Evolutionary conservation across 2,888 invertebrate species (phyloP).

Genomic region (Pomacea canaliculata): DNA sequence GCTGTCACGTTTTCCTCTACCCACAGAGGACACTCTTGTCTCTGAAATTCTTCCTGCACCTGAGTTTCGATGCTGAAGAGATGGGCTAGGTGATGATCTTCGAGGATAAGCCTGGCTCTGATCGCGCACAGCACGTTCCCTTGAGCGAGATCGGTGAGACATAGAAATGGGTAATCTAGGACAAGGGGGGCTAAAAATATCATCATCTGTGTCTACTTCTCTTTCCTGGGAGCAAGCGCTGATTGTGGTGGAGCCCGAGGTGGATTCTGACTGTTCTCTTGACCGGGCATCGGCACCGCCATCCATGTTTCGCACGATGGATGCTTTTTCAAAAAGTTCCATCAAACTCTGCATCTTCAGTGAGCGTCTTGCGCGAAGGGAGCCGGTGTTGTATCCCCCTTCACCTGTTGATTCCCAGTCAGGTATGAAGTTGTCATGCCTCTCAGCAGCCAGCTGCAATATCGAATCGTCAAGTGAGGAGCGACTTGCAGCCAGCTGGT

Average conservation of each 20-base stretch:
- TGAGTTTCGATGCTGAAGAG: not conserved
- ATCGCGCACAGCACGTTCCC: conserved; percentile 14
- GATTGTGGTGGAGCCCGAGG: conserved; percentile 27
- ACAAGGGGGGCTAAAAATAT: conserved; percentile 20
- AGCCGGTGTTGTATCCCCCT: conserved; percentile 47
- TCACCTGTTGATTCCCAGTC: conserved; percentile 36
- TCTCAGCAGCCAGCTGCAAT: conserved; percentile 51
- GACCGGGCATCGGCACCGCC: conserved; percentile 25
- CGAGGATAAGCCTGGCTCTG: conserved; percentile 18
- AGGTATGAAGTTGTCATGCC: conserved; percentile 42
- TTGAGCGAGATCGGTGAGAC: conserved; percentile 17
- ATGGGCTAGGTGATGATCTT: conserved; percentile 15
- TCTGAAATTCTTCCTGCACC: not conserved
- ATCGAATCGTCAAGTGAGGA: conserved; percentile 58
- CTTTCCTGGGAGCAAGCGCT: conserved; percentile 17
- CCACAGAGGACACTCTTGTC: conserved; percentile 8
- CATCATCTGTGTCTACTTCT: conserved; percentile 27
- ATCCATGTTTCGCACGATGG: conserved; percentile 39
- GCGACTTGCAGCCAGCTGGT: conserved; percentile 44
- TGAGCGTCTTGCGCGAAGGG: conserved; percentile 49
- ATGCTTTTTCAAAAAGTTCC: conserved; percentile 56
- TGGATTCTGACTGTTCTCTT: conserved; percentile 23
- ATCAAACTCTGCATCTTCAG: conserved; percentile 55
- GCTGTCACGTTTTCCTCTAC: conserved; percentile 16
- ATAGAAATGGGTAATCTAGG: conserved; percentile 1